Evolutionary conservation across 1,140 invertebrate genomes (phyloP).

Genomic region (Drosophila lowei): DNA sequence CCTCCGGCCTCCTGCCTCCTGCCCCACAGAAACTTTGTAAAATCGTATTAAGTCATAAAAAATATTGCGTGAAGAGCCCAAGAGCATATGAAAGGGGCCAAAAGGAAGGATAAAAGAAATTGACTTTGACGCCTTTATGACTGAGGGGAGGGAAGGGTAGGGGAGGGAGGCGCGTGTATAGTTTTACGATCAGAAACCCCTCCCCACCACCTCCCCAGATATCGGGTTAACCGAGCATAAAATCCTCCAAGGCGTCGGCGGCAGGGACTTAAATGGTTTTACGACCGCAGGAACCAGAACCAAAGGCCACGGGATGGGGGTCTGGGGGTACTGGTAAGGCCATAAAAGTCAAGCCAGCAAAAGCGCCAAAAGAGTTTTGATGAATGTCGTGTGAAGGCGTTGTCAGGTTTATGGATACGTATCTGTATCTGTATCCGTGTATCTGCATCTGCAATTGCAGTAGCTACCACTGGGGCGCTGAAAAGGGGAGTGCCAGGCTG

Average conservation of each 20-base stretch:
- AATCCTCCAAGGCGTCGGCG: slow-evolving; percentile 67
- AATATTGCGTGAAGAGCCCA: slow-evolving; percentile 23
- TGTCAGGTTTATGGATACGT: slow-evolving; percentile 57
- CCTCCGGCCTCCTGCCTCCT: too few relatives aligned
- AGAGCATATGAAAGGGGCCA: slow-evolving; percentile 11
- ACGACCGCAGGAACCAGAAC: slow-evolving; percentile 29
- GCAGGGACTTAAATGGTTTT: slow-evolving; percentile 73
- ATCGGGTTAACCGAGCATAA: slow-evolving; percentile 75
- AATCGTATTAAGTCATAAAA: slow-evolving; percentile 71
- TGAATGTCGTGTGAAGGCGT: slow-evolving; percentile 61
- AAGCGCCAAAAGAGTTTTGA: slow-evolving; percentile 70
- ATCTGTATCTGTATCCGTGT: slow-evolving; percentile 24
- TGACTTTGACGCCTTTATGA: slow-evolving; percentile 75
- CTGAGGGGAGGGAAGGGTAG: neutral
- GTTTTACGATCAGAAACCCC: slow-evolving; percentile 60
- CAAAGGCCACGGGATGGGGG: slow-evolving; percentile 1
- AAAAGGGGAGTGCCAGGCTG: slow-evolving; percentile 14
- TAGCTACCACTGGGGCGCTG: neutral
- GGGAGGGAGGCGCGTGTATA: slow-evolving; percentile 61
- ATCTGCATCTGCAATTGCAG: slow-evolving; percentile 12
- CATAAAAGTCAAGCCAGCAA: slow-evolving; percentile 71
- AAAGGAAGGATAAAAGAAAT: slow-evolving; percentile 56
- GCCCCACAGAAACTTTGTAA: slow-evolving; percentile 34
- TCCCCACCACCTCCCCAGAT: slow-evolving; percentile 16
- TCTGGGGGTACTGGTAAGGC: slow-evolving; percentile 34